A percentile compares a stretch with the other conserved stretches of the same genome.
These are phyloP conservation scores for Morelia viridis DNA, from an alignment of 2,797 vertebrate species.

Conservation along the genomic window DNA sequence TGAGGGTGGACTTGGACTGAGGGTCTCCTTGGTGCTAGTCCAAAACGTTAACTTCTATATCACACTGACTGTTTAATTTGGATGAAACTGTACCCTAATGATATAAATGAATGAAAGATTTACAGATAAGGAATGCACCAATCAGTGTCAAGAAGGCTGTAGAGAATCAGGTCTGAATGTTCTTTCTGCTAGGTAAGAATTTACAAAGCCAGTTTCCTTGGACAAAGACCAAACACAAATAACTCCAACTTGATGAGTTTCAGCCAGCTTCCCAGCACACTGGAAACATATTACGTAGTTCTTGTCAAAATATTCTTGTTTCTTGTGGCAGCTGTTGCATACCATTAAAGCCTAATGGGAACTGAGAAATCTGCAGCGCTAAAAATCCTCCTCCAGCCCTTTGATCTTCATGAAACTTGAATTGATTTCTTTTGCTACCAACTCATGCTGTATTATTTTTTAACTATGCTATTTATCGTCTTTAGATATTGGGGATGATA, in stretches of 20 bases:
- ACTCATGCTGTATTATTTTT: not conserved
- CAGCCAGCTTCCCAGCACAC: not conserved
- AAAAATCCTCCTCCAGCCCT: not conserved
- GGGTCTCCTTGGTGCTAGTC: no score
- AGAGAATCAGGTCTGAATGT: not conserved
- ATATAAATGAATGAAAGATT: not conserved
- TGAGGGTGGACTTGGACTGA: no score
- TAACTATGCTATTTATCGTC: not conserved
- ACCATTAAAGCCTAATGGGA: not conserved
- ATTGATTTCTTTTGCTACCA: not conserved
- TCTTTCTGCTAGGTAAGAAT: not conserved
- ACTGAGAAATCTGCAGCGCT: slow-evolving; percentile 26
- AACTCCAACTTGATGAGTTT: not conserved
- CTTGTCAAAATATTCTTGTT: slow-evolving; percentile 22
- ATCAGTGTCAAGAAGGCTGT: not conserved
- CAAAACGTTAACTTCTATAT: no score
- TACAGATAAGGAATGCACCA: not conserved
- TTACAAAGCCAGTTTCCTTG: fast-evolving
- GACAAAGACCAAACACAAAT: slow-evolving; percentile 11
- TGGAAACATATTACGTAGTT: slow-evolving; percentile 28
- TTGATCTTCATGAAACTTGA: not conserved
- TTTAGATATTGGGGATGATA: not conserved
- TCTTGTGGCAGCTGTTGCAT: slow-evolving; percentile 27
- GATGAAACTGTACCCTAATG: not conserved
- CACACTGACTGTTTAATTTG: no score